Base-by-base conservation (phyloP, 92 coral and sea anemone genomes). In the Porites lobata region DNA sequence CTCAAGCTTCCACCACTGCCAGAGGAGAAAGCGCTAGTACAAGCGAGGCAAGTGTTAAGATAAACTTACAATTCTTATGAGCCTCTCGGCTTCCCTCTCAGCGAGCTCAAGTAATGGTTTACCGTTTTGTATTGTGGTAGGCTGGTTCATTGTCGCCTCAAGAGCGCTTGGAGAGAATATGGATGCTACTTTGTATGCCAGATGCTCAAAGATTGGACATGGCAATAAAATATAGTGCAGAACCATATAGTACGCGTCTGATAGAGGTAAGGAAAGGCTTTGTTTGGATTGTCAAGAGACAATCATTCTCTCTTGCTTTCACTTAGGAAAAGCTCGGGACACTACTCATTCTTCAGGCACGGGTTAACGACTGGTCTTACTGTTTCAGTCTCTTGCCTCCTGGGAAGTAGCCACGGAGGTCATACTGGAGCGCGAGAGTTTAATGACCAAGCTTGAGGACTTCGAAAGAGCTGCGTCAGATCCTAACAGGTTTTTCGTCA, bases 171-270 rank as follows among this genome's bases (percentile, higher is more conserved):
- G 99, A 97, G 70, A 93, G 98, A 13, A 65, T 97, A 10, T 97
- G 99, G 99, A 94, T 98, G 0, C 79, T 92, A 26, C 88, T 97
- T 32, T 94, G 96, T 82, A 95, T 96, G 98, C 99, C 99, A 50
- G 98, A 97, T 43, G 90, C 89, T 4, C 89, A 87, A 32, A 79
- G 98, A 74, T 83, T 97, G 17, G 99, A 97, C 67, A 97, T 97
- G 99, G 99, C 99, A 0, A 96, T 97, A 18, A 97, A 97, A 54
- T 97, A 97, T 92, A 97, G 99, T 83, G 95, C 97, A n/a, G 99
- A 95, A 22, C 92, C 95, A 1, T 88, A 94, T 77, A 87, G 92
- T 38, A 73, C 91, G 58, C 82, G 56, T 29, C 81, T 97, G 14
- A 88, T 86, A 18, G 95, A 97, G 87, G 99, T 97, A 58, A 88